Evolutionary conservation across 2,888 invertebrate genomes (phyloP), one percentile per base, ranked within the genome.

Genomic region (Melanophora roralis): DNA sequence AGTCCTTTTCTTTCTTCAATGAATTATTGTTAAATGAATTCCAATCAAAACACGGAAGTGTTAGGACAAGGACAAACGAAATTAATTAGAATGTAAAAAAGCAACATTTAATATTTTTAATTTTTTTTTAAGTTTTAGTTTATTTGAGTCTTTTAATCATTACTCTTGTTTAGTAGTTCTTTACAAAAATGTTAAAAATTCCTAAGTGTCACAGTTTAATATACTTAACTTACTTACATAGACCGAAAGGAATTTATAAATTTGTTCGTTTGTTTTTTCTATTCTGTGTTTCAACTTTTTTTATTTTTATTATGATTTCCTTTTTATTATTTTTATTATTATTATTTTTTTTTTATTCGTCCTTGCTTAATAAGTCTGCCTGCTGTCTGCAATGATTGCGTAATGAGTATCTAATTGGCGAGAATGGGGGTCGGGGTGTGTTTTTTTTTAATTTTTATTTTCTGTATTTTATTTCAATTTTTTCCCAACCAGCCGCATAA

Each of bases 391-490:
- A 86, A 84, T 85, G 84, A 83, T 83, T 85, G 86, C 85, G 86
- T 87, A 87, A 88, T 88, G 87, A 88, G 86, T 86, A 86, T 88
- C 86, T 88, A 88, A 88, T 88, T 87, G 88, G 84, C 84, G 86
- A 82, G 86, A 85, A 83, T 86, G 84, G 84, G 49, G 73, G 69
- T 65, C 51, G 62, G 81, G 45, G 38, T 34, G 49, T 40, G 23
- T 23, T 60, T 53, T 65, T 65, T 62, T 62, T 51, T n/a, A 27
- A n/a, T n/a, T 36, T 51, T 67, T 67, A 36, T 47, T 65, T 71
- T 53, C 49, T 68, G 21, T 65, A 47, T 60, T 65, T 67, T 47
- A 60, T 64, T 68, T 62, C 11, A 55, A 16, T 68, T 68, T 57
- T 79, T 78, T 69, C 38, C 43, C 51, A 51, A 53, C 62, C 80